Conservation (phyloP, 2,888 invertebrate species). For the Mythimna pallens region DNA sequence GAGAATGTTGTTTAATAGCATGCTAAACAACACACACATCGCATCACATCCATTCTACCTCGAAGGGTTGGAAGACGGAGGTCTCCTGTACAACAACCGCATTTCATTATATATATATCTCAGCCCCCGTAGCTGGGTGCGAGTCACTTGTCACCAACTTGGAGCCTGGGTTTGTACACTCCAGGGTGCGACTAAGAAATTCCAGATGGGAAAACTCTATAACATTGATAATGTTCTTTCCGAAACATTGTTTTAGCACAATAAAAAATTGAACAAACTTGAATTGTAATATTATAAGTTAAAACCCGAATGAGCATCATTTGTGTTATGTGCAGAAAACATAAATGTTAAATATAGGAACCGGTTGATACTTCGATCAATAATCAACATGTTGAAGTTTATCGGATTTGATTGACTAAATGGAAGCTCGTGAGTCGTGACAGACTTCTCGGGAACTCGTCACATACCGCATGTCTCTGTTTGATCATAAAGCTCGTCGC, state of each 20-base stretch:
- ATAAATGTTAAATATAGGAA: background rate
- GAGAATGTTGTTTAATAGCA: no score
- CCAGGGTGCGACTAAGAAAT: background rate
- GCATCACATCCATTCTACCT: no score
- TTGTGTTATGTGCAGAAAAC: conserved; percentile 5
- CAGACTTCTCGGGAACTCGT: background rate
- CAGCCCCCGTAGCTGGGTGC: no score
- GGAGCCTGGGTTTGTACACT: background rate
- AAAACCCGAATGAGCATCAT: background rate
- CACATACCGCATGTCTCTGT: background rate
- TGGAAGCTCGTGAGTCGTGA: conserved; percentile 2
- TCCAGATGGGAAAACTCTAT: background rate
- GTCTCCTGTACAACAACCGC: no score
- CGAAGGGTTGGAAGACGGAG: no score
- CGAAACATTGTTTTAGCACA: background rate
- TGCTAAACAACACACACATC: no score
- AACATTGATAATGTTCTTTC: no score
- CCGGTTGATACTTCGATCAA: background rate
- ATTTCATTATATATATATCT: no score
- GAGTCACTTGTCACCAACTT: background rate
- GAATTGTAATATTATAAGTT: conserved; percentile 8
- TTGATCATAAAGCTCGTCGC: conserved; percentile 2
- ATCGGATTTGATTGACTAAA: background rate
- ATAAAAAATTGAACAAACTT: background rate
- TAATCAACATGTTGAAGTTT: background rate